Percentiles rank a stretch among this genome's conserved stretches.
Conservation (phyloP, 2,888 invertebrate species). For the Zootermopsis nevadensis region DNA sequence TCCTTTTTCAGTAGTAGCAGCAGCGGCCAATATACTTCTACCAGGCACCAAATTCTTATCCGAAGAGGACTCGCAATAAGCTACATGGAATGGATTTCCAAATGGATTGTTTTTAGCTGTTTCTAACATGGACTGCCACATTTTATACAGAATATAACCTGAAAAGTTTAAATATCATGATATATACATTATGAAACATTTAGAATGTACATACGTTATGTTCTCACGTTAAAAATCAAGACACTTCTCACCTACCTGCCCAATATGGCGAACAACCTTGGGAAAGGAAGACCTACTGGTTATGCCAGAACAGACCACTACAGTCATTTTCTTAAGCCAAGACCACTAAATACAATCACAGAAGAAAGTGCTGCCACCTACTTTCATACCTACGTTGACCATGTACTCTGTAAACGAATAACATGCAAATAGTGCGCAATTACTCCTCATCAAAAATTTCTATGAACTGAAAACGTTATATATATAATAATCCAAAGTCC, state of each 20-base stretch:
- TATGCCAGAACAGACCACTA: too few species aligned
- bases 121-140: conserved; percentile 64
- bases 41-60: conserved; percentile 59
- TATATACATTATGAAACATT: not conserved
- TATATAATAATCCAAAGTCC: too few species aligned
- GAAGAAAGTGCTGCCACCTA: too few species aligned
- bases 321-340: too few species aligned
- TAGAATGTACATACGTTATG: not conserved
- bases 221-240: not conserved
- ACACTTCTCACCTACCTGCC: conserved; percentile 14
- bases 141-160: conserved; percentile 56
- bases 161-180: not conserved
- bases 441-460: too few species aligned
- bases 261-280: conserved; percentile 44
- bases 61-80: conserved; percentile 60
- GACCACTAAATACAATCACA: too few species aligned
- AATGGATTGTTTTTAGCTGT: conserved; percentile 63
- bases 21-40: conserved; percentile 62
- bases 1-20: conserved; percentile 57
- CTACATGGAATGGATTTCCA: conserved; percentile 60
- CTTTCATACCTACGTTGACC: too few species aligned
- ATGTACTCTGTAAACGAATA: too few species aligned
- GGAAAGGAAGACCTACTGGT: conserved; percentile 45
- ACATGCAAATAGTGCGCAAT: too few species aligned
- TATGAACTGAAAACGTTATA: too few species aligned